These are phyloP conservation scores for Onychomys torridus DNA, from an alignment of 2,797 vertebrate species.

Conservation along the genomic window DNA sequence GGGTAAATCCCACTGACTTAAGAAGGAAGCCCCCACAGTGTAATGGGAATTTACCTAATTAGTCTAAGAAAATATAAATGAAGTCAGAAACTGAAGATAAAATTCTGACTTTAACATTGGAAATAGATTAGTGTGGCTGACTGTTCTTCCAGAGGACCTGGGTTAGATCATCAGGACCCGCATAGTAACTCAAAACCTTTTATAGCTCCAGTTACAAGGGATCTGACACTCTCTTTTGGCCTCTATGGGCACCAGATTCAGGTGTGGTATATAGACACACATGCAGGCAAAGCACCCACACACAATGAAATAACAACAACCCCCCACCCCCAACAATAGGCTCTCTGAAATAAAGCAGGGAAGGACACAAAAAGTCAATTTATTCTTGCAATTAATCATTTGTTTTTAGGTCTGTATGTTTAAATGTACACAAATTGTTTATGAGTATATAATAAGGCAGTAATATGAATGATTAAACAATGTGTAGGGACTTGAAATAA, in stretches of 20 bases:
- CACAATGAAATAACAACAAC: neutral
- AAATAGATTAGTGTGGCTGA: neutral
- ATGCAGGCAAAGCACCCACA: too few relatives aligned
- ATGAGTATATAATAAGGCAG: neutral
- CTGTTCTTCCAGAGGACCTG: neutral
- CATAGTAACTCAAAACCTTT: neutral
- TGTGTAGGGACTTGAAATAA: neutral
- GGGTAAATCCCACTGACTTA: neutral
- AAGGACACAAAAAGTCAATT: neutral
- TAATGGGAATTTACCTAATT: neutral
- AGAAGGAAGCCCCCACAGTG: neutral
- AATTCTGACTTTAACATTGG: neutral
- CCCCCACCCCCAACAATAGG: neutral
- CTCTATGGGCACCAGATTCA: neutral
- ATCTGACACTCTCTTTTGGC: neutral
- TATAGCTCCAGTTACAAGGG: neutral
- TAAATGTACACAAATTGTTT: neutral
- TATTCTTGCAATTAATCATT: neutral
- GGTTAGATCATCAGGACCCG: neutral
- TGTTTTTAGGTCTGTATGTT: neutral
- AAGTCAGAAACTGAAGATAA: constrained; percentile 27
- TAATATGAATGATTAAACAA: neutral
- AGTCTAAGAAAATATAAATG: neutral
- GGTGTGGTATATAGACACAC: neutral
- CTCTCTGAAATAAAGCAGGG: neutral